phyloP scores from a whole-genome alignment of 2,888 invertebrate species.

The Tetanocera ferruginea region DNA sequence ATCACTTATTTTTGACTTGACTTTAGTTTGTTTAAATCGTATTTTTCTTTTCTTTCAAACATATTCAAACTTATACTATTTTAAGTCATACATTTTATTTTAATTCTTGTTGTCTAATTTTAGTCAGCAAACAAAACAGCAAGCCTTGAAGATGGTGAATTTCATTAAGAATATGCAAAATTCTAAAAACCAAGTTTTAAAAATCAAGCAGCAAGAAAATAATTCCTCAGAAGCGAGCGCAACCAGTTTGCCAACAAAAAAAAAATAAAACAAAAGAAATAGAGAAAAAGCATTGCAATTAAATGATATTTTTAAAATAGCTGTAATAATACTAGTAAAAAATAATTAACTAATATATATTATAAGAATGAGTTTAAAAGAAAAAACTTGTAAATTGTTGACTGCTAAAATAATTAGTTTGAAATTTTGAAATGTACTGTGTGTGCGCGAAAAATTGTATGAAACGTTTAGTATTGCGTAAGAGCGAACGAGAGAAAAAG shows the following conservation, averaged over 20 bases:
- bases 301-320: background rate
- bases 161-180: background rate
- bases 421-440: background rate
- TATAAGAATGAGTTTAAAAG: background rate
- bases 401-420: slow-evolving; percentile 6
- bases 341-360: background rate
- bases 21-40: background rate
- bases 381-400: slow-evolving; percentile 12
- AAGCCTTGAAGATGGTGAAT: slow-evolving; percentile 27
- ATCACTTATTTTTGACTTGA: no score
- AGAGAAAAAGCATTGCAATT: background rate
- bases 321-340: background rate
- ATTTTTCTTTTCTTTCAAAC: no score
- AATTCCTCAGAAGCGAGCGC: background rate
- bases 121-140: slow-evolving; percentile 26
- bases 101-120: slow-evolving; percentile 18
- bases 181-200: background rate
- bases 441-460: background rate
- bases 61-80: no score
- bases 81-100: background rate
- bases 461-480: background rate
- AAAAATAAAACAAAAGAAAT: background rate
- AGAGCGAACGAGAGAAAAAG: slow-evolving; percentile 19
- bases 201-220: background rate
- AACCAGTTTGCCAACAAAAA: background rate